phyloP scores from a whole-genome alignment of 2,797 vertebrate species.

The Pipistrellus pygmaeus region DNA sequence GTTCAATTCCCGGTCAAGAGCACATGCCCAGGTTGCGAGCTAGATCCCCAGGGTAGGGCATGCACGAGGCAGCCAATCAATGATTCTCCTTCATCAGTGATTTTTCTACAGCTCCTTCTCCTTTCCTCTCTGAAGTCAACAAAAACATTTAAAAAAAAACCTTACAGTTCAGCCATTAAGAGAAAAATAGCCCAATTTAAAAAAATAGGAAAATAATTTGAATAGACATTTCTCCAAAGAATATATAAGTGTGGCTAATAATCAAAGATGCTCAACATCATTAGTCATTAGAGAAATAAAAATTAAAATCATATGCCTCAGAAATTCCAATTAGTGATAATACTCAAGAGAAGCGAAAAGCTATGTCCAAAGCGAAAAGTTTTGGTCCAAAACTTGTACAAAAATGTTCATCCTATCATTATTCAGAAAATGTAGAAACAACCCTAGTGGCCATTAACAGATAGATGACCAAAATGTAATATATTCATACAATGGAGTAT shows the following conservation, averaged over 20 bases:
- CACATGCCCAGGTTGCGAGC: no score
- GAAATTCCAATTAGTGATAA: neutral
- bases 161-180: neutral
- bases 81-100: no score
- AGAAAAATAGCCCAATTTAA: neutral
- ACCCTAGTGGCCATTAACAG: neutral
- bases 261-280: neutral
- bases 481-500: neutral
- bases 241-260: neutral
- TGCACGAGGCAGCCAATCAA: no score
- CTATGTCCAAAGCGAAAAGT: neutral
- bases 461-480: neutral
- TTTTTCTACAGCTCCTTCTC: no score
- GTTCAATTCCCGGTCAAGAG: no score
- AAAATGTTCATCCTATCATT: neutral
- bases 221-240: neutral
- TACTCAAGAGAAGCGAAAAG: slow-evolving; percentile 7
- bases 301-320: neutral
- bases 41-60: no score
- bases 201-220: slow-evolving; percentile 12
- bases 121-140: no score
- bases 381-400: neutral
- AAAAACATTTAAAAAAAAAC: neutral
- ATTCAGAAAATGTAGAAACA: neutral
- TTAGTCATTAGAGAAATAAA: slow-evolving; percentile 8